Base-by-base conservation (phyloP, 2,113 vertebrate genomes). In the Salminus brasiliensis region DNA sequence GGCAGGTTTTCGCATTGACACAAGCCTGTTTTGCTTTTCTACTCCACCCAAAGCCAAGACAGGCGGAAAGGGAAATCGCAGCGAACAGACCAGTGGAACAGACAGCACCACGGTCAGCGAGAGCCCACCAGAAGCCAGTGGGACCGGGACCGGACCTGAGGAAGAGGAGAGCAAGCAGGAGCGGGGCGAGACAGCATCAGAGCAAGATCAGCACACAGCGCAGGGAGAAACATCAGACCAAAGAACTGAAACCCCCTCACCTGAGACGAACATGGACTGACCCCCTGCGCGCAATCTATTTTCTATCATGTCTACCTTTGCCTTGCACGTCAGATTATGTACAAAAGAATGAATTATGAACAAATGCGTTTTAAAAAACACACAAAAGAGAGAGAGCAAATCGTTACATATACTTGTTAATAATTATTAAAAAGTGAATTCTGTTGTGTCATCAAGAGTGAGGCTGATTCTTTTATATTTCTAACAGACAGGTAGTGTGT, bases 251-350 rank as follows among this genome's bases (percentile, higher is more conserved):
- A 71, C 79, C 65, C 80, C 85, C 78, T 85, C 86, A 73, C 80
- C 84, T 77, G 86, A 90, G 77, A 88, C 79, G 86, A 74, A 87
- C 73, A 76, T 81, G 85, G 80, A 89, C 87, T 85, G 83, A 88
- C 60, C 83, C 21, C 47, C 81, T 81, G 84, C 79, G 69, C 76
- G 83, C 78, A 88, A 82, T 88, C 87, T 89, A 92, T 92, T 93
- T 93, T 93, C 87, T 91, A 91, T 86, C 85, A 86, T 91, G 87
- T 91, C 87, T 88, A 86, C 90, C 87, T 91, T 89, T 88, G 91
- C 90, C 88, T 91, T 93, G 92, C 93, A 93, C 92, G 90, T 86
- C 88, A 89, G 84, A 92, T 88, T 87, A 91, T 93, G 87, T 92
- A 91, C 84, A 92, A 91, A 92, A 91, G 57, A 83, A 84, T 80